Conservation (phyloP, 2,113 vertebrate species). For the Malurus elegans region DNA sequence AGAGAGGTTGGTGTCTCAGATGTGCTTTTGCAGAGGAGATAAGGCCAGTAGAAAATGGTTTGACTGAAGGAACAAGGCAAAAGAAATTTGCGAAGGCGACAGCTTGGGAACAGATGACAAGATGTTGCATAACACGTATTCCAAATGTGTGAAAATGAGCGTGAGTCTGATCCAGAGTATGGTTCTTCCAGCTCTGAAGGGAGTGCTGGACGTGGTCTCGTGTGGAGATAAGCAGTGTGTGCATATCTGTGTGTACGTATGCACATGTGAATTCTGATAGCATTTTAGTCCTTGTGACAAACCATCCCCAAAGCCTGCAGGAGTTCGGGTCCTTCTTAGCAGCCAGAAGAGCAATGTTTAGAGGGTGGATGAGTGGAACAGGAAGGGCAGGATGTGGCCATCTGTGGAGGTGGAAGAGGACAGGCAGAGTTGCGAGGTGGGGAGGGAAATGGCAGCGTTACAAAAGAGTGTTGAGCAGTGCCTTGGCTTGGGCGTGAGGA, state of each 20-base stretch:
- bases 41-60: neutral
- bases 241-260: rapidly evolving
- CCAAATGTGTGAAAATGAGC: neutral
- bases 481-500: neutral
- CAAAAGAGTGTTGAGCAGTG: neutral
- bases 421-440: neutral
- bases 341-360: neutral
- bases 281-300: neutral
- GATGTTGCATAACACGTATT: neutral
- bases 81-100: neutral
- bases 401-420: slow-evolving; percentile 1
- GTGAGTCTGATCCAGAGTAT: neutral
- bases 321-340: neutral
- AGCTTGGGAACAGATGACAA: neutral
- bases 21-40: neutral
- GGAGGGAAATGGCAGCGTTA: neutral
- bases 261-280: neutral
- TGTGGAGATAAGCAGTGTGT: neutral
- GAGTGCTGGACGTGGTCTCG: neutral
- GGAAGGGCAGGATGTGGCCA: slow-evolving; percentile 28
- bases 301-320: neutral
- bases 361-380: neutral
- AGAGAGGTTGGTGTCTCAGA: neutral
- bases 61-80: neutral
- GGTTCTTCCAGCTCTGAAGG: neutral